Evolutionary conservation across 2,888 invertebrate genomes (phyloP), one percentile per base, ranked within the genome.

Genomic region (Diaperis boleti): DNA sequence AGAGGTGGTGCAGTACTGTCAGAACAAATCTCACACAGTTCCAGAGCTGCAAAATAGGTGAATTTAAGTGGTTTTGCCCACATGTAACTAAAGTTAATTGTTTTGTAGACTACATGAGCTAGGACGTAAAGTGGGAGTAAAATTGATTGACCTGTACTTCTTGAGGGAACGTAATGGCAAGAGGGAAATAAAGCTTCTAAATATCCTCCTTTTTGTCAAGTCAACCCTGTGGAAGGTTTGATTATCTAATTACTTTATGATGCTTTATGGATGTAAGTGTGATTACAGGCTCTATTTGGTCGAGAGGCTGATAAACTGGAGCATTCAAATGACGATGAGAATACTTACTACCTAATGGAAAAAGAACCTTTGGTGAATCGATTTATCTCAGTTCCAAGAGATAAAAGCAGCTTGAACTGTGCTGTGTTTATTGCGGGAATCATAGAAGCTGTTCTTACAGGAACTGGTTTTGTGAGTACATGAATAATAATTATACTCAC

Each of bases 341-440:
- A 92, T 68, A 98, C 96, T 0, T 99, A 98, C 82, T 98, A 98
- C 76, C 92, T 99, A 35, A 98, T 99, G 79, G 99, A 99, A 81
- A 96, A 96, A 76, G 98, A 99, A 78, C 96, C 98, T 6, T 78
- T 99, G 69, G 98, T 88, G 65, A 99, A 99, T 82, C 92, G 92
- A 76, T 99, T 91, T 79, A 97, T 99, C 67, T 99, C 98, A 62
- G 94, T 98, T 1, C 98, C 98, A 0, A 95, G 97, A 79, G 98
- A 99, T 80, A 99, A 98, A 81, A 95, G 96, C 0, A 96, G 93
- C 61, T 83, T 99, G 3, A 99, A 99, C 82, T 99, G 98, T 84
- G 98, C 98, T 10, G 93, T 96, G n/a, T 99, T 98, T 78, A 92
- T 94, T 62, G 98, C 98, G 67, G 99, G 99, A 13, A 98, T 99